These are phyloP conservation scores for Microtus ochrogaster DNA, from an alignment of 2,113 vertebrate species.

Conservation along the genomic window DNA sequence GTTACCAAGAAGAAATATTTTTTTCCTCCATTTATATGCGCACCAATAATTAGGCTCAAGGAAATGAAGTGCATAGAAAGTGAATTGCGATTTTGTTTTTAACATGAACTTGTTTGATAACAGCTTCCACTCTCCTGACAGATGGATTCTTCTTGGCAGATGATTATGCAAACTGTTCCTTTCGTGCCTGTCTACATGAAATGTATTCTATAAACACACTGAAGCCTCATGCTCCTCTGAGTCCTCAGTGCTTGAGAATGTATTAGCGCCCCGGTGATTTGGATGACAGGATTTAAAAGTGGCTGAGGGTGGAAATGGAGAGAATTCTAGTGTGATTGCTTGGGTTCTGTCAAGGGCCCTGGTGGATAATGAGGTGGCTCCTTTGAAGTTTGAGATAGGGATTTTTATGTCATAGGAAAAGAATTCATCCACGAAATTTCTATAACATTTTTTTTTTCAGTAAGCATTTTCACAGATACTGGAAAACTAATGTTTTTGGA, in stretches of 20 bases:
- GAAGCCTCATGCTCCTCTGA: slow-evolving; percentile 52
- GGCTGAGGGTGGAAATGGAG: not conserved
- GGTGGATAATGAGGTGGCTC: not conserved
- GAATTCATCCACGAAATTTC: slow-evolving; percentile 22
- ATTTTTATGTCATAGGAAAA: slow-evolving; percentile 27
- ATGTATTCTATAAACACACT: slow-evolving; percentile 76
- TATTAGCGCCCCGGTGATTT: slow-evolving; percentile 49
- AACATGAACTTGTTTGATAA: slow-evolving; percentile 67
- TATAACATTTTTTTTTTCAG: slow-evolving; percentile 15
- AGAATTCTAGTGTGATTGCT: slow-evolving; percentile 36
- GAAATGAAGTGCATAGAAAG: slow-evolving; percentile 70
- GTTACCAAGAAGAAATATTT: slow-evolving; percentile 45
- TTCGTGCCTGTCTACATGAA: slow-evolving; percentile 70
- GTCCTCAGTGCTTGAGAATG: slow-evolving; percentile 63
- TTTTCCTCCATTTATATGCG: slow-evolving; percentile 58
- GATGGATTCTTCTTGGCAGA: slow-evolving; percentile 74
- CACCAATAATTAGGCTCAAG: slow-evolving; percentile 68
- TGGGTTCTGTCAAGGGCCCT: not conserved
- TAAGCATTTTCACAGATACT: slow-evolving; percentile 35
- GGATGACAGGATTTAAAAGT: slow-evolving; percentile 65
- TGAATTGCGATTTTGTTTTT: slow-evolving; percentile 72
- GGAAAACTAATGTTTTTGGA: slow-evolving; percentile 19
- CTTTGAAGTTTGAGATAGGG: slow-evolving; percentile 23
- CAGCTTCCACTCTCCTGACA: slow-evolving; percentile 63
- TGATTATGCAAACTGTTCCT: slow-evolving; percentile 76